Percentiles rank a stretch among this genome's conserved stretches.
These are phyloP conservation scores for Perizoma affinitatum DNA, from an alignment of 2,888 invertebrate genomes.

Conservation along the genomic window DNA sequence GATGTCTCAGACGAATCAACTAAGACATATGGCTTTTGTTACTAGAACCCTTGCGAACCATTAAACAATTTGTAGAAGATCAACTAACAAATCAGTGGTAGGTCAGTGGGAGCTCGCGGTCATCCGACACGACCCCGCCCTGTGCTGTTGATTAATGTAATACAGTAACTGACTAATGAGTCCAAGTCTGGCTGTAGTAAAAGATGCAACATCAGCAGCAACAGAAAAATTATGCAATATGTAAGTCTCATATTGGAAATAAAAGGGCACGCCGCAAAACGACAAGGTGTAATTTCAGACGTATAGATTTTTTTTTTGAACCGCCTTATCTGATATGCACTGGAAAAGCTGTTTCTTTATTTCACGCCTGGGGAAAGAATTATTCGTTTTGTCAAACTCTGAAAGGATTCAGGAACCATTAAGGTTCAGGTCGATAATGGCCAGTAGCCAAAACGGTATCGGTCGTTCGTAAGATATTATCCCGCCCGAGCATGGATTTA, in stretches of 20 bases:
- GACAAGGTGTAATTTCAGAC: too few species aligned
- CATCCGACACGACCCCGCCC: slow-evolving; percentile 7
- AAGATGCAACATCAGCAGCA: neutral
- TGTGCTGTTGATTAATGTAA: neutral
- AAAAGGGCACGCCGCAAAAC: too few species aligned
- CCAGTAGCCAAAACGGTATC: slow-evolving; percentile 24
- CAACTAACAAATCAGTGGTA: slow-evolving; percentile 17
- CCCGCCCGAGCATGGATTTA: slow-evolving; percentile 15
- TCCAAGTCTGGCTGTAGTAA: neutral
- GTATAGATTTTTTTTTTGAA: too few species aligned
- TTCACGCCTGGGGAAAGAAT: slow-evolving; percentile 51
- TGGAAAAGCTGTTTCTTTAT: slow-evolving; percentile 57
- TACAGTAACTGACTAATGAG: neutral
- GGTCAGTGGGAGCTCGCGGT: slow-evolving; percentile 3
- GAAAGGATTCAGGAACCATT: slow-evolving; percentile 29
- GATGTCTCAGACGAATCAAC: slow-evolving; percentile 68
- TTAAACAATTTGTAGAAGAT: slow-evolving; percentile 48
- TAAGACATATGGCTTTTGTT: slow-evolving; percentile 59
- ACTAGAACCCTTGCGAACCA: slow-evolving; percentile 44
- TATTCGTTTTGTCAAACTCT: slow-evolving; percentile 38
- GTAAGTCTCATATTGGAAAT: slow-evolving; percentile 46
- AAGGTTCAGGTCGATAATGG: slow-evolving; percentile 35
- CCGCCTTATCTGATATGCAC: slow-evolving; percentile 46
- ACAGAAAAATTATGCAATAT: slow-evolving; percentile 42
- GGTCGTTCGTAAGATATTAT: slow-evolving; percentile 8